phyloP scores from a whole-genome alignment of 2,888 invertebrate genomes.

The Laspeyria flexula region DNA sequence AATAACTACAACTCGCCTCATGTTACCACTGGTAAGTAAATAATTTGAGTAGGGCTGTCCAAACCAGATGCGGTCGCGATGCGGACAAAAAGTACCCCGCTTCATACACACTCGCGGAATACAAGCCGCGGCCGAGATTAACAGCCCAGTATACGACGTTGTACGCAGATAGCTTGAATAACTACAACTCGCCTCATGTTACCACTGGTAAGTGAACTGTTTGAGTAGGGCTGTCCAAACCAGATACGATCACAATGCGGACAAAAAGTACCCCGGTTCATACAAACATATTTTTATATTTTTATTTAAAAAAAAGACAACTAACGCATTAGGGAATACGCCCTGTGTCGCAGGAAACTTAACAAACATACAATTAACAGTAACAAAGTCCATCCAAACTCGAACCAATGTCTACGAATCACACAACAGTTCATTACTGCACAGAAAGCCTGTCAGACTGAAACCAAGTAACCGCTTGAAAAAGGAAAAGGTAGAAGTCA shows the following conservation, averaged over 20 bases:
- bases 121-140: conserved; percentile 71
- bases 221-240: neutral
- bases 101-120: conserved; percentile 63
- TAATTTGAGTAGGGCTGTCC: neutral
- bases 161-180: conserved; percentile 77
- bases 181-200: conserved; percentile 57
- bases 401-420: too few relatives aligned
- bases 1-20: conserved; percentile 65
- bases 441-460: too few relatives aligned
- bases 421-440: too few relatives aligned
- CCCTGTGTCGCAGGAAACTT: too few relatives aligned
- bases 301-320: too few relatives aligned
- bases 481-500: too few relatives aligned
- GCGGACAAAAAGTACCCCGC: conserved; percentile 73
- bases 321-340: too few relatives aligned
- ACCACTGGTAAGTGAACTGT: conserved; percentile 5
- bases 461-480: too few relatives aligned
- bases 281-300: too few relatives aligned
- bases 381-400: too few relatives aligned
- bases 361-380: too few relatives aligned
- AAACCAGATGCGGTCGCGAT: conserved; percentile 74
- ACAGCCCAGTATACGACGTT: conserved; percentile 76
- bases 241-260: conserved; percentile 74
- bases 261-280: conserved; percentile 71
- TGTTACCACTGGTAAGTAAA: conserved; percentile 9